Base-by-base conservation (phyloP, 2,888 invertebrate genomes). In the Oscheius sp. region DNA sequence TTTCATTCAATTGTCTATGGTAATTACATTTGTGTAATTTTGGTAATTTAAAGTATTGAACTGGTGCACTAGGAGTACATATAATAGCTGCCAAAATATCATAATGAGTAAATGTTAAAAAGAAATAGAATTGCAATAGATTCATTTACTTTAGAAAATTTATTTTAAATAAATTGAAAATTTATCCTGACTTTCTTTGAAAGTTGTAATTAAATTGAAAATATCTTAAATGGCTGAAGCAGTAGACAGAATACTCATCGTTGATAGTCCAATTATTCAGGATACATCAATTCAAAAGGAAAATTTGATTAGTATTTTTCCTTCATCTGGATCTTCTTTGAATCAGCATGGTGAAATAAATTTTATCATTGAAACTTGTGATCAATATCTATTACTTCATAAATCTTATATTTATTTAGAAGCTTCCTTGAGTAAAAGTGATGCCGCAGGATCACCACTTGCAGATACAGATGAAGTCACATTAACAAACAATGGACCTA, bases 371-470 rank as follows among this genome's bases (percentile, higher is more conserved):
- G 71, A 71, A 71, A 71, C 72, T 75, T 74, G 67, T 52, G 72
- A 72, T 61, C 72, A 72, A 72, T 71, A 71, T 39, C 39, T 71
- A 34, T 33, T 73, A 15, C 65, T 69, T 10, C 63, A 64, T 27
- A 70, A 71, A 71, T 74, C 73, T 69, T 72, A 75, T 33, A 71
- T 72, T 23, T 72, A 72, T 31, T 63, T 72, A 72, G 72, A 72
- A 75, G 72, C 70, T 48, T 17, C 15, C 8, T 75, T 72, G 37
- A 67, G 57, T 65, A 76, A 72, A 64, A 45, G 55, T 27, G 72
- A 72, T 63, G 31, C 10, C 66, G 27, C 6, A 23, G 33, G 20
- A 64, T 27, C 10, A 20, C 37, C 74, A 65, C 45, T 72, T 15
- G 55, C 64, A 73, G n/a, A n/a, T n/a, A n/a, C n/a, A n/a, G n/a